Conservation (phyloP, 2,797 vertebrate genomes). For the Florisuga fusca region DNA sequence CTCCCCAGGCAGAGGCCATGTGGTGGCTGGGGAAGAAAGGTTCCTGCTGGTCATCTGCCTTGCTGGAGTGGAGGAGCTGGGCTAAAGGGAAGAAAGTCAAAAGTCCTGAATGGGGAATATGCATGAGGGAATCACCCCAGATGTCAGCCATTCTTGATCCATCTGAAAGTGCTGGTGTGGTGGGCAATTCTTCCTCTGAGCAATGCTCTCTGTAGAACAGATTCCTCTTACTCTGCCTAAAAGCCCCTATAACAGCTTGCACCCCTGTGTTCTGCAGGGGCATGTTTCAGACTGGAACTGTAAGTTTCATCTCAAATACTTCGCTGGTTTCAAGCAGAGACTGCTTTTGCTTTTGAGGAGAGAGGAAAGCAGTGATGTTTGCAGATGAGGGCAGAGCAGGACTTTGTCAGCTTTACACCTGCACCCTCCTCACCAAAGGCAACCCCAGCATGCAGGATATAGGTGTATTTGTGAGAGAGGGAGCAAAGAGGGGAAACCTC, state of each 20-base stretch:
- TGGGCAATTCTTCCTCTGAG: background rate
- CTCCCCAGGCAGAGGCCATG: accelerated
- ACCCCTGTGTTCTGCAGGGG: background rate
- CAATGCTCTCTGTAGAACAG: background rate
- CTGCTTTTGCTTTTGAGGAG: background rate
- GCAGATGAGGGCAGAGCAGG: background rate
- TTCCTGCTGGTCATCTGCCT: background rate
- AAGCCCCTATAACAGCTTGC: background rate
- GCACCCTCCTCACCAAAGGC: background rate
- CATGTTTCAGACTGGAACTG: background rate
- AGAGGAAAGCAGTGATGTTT: background rate
- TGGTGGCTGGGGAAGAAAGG: background rate
- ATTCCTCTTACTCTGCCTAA: background rate
- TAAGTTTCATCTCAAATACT: background rate
- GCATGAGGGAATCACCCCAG: accelerated
- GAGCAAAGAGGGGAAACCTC: background rate
- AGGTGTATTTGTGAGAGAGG: background rate
- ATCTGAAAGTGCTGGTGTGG: background rate
- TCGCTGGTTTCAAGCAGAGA: background rate
- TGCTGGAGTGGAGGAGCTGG: background rate
- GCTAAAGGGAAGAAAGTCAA: background rate
- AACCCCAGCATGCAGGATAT: background rate
- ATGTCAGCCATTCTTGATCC: background rate
- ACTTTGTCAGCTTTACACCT: background rate
- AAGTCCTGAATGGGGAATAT: background rate